Conservation (phyloP, 2,888 invertebrate genomes). For the Drosophila phalerata region DNA sequence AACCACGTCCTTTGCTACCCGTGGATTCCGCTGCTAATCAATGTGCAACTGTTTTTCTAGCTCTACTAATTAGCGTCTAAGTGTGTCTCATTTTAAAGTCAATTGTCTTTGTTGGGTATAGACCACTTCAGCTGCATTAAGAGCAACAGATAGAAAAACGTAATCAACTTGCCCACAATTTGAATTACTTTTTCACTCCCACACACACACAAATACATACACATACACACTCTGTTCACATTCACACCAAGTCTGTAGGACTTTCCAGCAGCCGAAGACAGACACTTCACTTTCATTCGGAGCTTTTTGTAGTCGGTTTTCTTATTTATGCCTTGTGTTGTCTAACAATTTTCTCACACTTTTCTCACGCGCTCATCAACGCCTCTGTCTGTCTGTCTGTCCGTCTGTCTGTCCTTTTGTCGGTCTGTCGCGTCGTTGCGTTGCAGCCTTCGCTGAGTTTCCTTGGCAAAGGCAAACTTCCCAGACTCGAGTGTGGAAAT, state of each 20-base stretch:
- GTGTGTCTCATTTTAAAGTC: slow-evolving; percentile 63
- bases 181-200: slow-evolving; percentile 10
- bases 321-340: slow-evolving; percentile 75
- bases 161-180: slow-evolving; percentile 26
- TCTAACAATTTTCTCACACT: slow-evolving; percentile 74
- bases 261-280: slow-evolving; percentile 22
- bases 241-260: slow-evolving; percentile 1
- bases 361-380: slow-evolving; percentile 61
- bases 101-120: slow-evolving; percentile 43
- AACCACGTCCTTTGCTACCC: neutral
- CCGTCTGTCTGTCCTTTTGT: neutral
- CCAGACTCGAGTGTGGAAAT: slow-evolving; percentile 80
- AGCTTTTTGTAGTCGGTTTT: slow-evolving; percentile 36
- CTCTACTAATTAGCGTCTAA: slow-evolving; percentile 66
- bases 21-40: slow-evolving; percentile 48
- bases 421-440: slow-evolving; percentile 9
- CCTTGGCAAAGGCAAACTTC: slow-evolving; percentile 66
- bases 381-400: slow-evolving; percentile 30
- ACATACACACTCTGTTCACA: neutral
- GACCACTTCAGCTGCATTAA: slow-evolving; percentile 4
- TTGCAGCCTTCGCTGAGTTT: slow-evolving; percentile 20
- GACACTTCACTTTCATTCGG: slow-evolving; percentile 51
- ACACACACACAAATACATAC: neutral
- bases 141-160: slow-evolving; percentile 22
- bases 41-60: slow-evolving; percentile 50